These are phyloP conservation scores for Diadromus collaris DNA, from an alignment of 2,888 invertebrate genomes.

Conservation along the genomic window DNA sequence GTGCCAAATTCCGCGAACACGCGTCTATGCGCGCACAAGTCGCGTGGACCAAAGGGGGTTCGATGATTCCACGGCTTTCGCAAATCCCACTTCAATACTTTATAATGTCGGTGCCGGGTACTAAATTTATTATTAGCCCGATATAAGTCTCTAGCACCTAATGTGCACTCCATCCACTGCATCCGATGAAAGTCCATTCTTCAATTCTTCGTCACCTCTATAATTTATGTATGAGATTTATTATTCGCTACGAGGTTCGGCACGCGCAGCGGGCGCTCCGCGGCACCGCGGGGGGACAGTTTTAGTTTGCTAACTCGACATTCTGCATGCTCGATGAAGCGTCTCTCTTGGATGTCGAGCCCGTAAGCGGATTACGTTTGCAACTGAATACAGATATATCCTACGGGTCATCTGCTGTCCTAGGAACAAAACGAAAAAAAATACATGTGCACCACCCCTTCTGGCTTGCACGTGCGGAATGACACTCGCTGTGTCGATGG, in stretches of 20 bases:
- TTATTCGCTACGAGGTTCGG: conserved; percentile 41
- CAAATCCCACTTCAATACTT: conserved; percentile 44
- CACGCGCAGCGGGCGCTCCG: conserved; percentile 49
- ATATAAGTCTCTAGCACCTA: conserved; percentile 53
- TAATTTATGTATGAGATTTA: conserved; percentile 31
- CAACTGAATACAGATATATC: conserved; percentile 50
- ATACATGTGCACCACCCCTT: conserved; percentile 29
- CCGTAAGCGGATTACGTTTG: conserved; percentile 60
- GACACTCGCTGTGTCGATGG: conserved; percentile 10
- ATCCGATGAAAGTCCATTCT: conserved; percentile 30
- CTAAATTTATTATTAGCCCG: conserved; percentile 50
- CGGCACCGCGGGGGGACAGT: conserved; percentile 39
- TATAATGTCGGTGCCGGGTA: conserved; percentile 2
- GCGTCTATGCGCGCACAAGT: conserved; percentile 25
- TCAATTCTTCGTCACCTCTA: conserved; percentile 50
- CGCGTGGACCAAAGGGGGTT: conserved; percentile 33
- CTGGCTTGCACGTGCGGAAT: conserved; percentile 21
- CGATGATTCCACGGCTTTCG: conserved; percentile 2
- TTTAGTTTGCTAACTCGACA: conserved; percentile 45
- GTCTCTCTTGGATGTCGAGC: conserved; percentile 58
- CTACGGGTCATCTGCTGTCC: conserved; percentile 41
- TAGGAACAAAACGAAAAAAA: conserved; percentile 19
- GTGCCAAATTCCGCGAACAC: conserved; percentile 33
- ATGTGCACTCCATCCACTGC: conserved; percentile 24
- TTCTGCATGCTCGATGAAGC: conserved; percentile 59